A percentile compares a stretch with the other conserved stretches of the same genome.
Conservation (phyloP, 1,140 invertebrate species). For the Chlorops oryzae region DNA sequence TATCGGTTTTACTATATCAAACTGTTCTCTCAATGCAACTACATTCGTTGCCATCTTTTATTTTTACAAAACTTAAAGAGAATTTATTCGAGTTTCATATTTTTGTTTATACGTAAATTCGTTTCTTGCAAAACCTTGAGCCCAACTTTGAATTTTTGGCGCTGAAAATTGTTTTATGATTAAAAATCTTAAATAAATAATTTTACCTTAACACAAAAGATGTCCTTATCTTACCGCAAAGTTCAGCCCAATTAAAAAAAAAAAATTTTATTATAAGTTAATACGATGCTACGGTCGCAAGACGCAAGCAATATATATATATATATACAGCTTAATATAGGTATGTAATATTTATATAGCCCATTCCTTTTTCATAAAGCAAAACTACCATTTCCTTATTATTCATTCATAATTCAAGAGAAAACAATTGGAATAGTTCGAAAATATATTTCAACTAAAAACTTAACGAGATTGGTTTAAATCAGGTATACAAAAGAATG, state of each 20-base stretch:
- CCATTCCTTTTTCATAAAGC: neutral
- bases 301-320: neutral
- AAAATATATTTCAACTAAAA: neutral
- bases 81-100: neutral
- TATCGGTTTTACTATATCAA: neutral
- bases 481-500: too few relatives aligned
- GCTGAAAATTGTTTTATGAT: neutral
- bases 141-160: neutral
- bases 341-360: neutral
- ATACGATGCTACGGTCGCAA: neutral
- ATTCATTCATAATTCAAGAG: too few relatives aligned
- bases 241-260: constrained; percentile 11
- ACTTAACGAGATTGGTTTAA: neutral
- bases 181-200: neutral
- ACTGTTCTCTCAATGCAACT: neutral
- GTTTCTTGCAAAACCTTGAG: constrained; percentile 16
- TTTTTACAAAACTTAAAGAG: neutral
- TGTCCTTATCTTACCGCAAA: neutral
- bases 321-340: neutral
- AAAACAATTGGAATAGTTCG: neutral
- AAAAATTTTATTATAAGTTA: neutral
- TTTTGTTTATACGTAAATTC: constrained; percentile 8
- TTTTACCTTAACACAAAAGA: neutral
- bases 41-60: too few relatives aligned
- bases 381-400: neutral